Conservation (phyloP, 2,888 invertebrate genomes). For the Rhorus exstirpatorius region DNA sequence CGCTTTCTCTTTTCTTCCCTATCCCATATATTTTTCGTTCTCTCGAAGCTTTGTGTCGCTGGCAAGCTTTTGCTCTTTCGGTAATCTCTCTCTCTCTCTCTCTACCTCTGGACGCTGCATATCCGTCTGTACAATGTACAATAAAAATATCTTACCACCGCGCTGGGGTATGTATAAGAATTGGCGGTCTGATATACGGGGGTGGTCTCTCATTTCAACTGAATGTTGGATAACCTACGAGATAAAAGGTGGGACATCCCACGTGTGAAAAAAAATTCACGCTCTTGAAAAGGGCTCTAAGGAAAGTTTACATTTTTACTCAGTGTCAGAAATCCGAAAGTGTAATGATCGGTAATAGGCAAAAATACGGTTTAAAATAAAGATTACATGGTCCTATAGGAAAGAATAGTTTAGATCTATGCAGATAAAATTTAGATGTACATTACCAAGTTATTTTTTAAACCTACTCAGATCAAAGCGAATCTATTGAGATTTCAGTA, state of each 20-base stretch:
- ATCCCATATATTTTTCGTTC: slow-evolving; percentile 34
- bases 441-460: no score
- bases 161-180: background rate
- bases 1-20: slow-evolving; percentile 47
- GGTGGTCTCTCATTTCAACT: slow-evolving; percentile 1
- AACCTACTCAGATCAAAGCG: no score
- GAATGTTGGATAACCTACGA: background rate
- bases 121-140: slow-evolving; percentile 1
- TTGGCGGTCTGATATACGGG: background rate
- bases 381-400: background rate
- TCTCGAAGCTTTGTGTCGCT: slow-evolving; percentile 40
- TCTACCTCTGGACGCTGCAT: slow-evolving; percentile 22
- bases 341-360: background rate
- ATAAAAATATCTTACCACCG: slow-evolving; percentile 24
- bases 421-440: no score
- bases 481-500: no score
- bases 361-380: background rate
- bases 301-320: background rate
- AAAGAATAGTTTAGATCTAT: no score
- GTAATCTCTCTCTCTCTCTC: slow-evolving; percentile 1
- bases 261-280: no score
- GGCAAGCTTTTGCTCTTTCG: slow-evolving; percentile 11
- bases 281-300: no score
- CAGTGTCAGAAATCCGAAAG: background rate
- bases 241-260: no score